Conservation (phyloP, 2,113 vertebrate species). For the Ictalurus punctatus region DNA sequence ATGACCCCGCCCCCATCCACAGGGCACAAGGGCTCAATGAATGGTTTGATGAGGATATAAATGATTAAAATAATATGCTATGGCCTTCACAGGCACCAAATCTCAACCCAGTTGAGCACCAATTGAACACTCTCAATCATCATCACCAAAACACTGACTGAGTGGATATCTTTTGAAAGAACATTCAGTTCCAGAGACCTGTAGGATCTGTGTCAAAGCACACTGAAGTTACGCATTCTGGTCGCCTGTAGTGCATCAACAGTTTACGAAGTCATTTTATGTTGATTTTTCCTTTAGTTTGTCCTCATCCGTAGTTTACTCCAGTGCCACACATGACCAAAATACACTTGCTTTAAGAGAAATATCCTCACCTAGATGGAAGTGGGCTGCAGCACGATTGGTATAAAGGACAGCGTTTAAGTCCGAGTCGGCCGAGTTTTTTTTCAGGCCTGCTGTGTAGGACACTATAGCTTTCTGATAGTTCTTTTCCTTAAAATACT, state of each 20-base stretch:
- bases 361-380: slow-evolving; percentile 77
- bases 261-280: background rate
- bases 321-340: background rate
- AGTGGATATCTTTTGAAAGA: background rate
- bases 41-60: background rate
- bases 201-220: background rate
- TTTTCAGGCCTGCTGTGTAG: slow-evolving; percentile 83
- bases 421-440: slow-evolving; percentile 74
- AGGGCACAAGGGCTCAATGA: background rate
- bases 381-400: slow-evolving; percentile 89
- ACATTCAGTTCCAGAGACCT: background rate
- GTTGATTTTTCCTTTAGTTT: background rate
- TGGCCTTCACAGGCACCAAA: background rate
- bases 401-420: slow-evolving; percentile 80
- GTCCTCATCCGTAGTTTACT: background rate
- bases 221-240: too few species aligned
- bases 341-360: background rate
- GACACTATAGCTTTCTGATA: slow-evolving; percentile 80
- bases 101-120: background rate
- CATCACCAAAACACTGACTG: background rate
- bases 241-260: background rate
- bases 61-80: background rate
- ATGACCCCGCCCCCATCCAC: background rate
- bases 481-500: slow-evolving; percentile 88
- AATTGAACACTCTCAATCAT: background rate